These are phyloP conservation scores for Dreissena polymorpha DNA, from an alignment of 1,140 invertebrate species.

Conservation along the genomic window DNA sequence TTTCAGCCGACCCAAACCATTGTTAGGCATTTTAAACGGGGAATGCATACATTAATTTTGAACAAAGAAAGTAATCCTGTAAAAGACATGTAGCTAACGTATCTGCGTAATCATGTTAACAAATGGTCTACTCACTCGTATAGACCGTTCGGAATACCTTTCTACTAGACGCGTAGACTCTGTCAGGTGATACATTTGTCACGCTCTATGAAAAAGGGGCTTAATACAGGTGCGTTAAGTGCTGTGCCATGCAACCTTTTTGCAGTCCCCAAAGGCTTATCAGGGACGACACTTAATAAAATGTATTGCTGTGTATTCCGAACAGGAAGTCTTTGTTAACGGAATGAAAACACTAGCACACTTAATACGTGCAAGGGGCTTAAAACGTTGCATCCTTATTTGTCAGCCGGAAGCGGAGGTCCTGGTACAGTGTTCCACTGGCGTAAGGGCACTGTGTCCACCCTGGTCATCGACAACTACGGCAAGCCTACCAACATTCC, in stretches of 20 bases:
- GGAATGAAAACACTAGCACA: not conserved
- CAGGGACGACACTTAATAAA: not conserved
- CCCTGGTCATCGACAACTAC: conserved; percentile 37
- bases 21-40: not conserved
- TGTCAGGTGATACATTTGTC: too few relatives aligned
- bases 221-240: too few relatives aligned
- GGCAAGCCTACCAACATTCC: conserved; percentile 37
- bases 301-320: not conserved
- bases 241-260: too few relatives aligned
- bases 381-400: not conserved
- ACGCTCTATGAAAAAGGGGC: too few relatives aligned
- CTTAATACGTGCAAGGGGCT: not conserved
- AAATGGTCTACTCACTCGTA: too few relatives aligned
- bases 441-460: not conserved
- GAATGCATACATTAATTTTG: too few relatives aligned
- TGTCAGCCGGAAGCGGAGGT: conserved; percentile 42
- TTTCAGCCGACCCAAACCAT: not conserved
- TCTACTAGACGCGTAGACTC: too few relatives aligned
- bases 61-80: too few relatives aligned
- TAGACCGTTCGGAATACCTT: too few relatives aligned
- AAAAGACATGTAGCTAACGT: too few relatives aligned
- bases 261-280: too few relatives aligned
- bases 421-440: conserved; percentile 39
- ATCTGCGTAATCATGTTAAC: too few relatives aligned
- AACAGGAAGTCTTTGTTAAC: not conserved